A percentile compares a stretch with the other conserved stretches of the same genome.
Conservation (phyloP, 1,140 invertebrate species). For the Danaus melanippus region DNA sequence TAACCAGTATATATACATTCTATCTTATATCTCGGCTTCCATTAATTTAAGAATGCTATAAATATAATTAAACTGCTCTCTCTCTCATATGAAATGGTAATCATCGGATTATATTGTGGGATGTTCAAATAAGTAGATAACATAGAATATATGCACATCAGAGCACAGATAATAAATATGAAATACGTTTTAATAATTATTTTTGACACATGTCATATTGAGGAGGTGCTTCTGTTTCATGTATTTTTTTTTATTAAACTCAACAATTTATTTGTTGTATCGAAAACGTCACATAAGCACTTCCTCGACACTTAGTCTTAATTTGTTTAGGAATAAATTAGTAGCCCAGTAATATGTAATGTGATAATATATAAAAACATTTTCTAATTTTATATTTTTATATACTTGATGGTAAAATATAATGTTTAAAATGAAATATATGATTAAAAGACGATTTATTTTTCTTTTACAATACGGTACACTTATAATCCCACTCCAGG, state of each 20-base stretch:
- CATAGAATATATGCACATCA: no score
- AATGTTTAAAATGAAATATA: background rate
- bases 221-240: conserved; percentile 51
- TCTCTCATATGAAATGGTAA: no score
- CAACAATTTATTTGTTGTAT: conserved; percentile 4
- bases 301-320: conserved; percentile 37
- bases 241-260: conserved; percentile 6
- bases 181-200: conserved; percentile 18
- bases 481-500: no score
- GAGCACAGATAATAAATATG: no score
- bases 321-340: conserved; percentile 9
- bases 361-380: conserved; percentile 22
- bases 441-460: no score
- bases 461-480: no score
- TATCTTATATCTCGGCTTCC: no score
- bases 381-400: conserved; percentile 27
- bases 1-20: conserved; percentile 20
- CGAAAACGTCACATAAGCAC: conserved; percentile 30
- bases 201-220: conserved; percentile 26
- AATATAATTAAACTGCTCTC: no score
- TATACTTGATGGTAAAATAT: conserved; percentile 25
- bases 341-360: conserved; percentile 10
- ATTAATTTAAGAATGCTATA: no score
- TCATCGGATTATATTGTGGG: no score
- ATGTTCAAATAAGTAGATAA: no score